Conservation (phyloP, 2,888 invertebrate genomes). For the Isotomurus palustris region DNA sequence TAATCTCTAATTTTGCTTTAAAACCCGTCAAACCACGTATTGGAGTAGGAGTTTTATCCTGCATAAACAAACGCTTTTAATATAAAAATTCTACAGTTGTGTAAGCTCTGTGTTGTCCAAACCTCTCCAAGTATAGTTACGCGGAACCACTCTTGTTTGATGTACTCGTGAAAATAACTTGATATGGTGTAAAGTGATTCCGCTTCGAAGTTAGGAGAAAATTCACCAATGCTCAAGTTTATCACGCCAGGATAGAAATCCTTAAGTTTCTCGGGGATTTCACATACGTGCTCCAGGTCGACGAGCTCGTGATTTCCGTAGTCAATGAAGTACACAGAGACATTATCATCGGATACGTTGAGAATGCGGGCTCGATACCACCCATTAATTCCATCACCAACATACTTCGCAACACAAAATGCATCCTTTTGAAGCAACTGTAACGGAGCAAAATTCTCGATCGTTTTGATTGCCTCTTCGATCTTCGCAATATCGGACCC, state of each 20-base stretch:
- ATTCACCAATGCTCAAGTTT: neutral
- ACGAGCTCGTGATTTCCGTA: neutral
- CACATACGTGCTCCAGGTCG: neutral
- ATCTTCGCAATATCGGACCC: neutral
- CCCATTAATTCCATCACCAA: neutral
- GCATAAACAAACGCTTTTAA: too few relatives aligned
- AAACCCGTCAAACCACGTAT: neutral
- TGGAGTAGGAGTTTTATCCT: neutral
- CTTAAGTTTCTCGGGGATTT: neutral
- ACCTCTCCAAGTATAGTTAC: neutral
- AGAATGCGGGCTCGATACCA: slow-evolving; percentile 2
- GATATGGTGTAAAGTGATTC: neutral
- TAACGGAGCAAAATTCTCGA: neutral
- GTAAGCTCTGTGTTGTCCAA: neutral
- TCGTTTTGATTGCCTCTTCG: neutral
- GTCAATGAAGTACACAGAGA: neutral
- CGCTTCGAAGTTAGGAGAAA: neutral
- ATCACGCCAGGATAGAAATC: neutral
- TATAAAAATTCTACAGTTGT: too few relatives aligned
- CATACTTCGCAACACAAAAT: slow-evolving; percentile 4
- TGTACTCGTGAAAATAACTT: neutral
- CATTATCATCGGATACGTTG: neutral
- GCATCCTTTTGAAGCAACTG: neutral
- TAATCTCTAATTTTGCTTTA: neutral
- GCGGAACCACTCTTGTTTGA: neutral